These are phyloP conservation scores for Ciona savignyi DNA, from an alignment of 23 tunicate species.

Conservation along the genomic window DNA sequence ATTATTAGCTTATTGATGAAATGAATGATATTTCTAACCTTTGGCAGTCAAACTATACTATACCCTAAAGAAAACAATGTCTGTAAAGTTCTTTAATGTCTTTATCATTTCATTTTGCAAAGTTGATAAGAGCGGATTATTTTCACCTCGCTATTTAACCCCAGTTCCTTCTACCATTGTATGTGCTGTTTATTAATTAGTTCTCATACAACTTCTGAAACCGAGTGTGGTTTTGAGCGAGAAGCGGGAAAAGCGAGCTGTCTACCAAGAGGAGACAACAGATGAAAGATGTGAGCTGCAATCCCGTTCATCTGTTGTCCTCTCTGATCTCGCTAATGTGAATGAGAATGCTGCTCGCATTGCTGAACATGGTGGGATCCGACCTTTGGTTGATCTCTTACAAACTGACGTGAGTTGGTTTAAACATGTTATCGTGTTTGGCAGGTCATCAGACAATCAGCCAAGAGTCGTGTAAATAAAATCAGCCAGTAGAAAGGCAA, in stretches of 20 bases:
- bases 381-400: conserved; percentile 71
- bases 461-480: neutral
- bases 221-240: conserved; percentile 6
- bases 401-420: conserved; percentile 56
- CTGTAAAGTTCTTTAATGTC: too few species aligned
- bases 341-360: conserved; percentile 51
- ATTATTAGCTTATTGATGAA: too few species aligned
- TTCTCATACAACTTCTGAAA: conserved; percentile 39
- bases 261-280: neutral
- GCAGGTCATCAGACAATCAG: neutral
- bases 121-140: too few species aligned
- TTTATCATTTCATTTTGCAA: neutral
- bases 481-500: neutral
- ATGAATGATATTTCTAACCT: too few species aligned
- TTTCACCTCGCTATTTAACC: too few species aligned
- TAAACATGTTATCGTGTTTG: neutral
- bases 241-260: neutral
- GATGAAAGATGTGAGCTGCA: conserved; percentile 73
- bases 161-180: neutral
- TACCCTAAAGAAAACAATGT: too few species aligned
- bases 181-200: neutral
- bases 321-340: conserved; percentile 74
- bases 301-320: conserved; percentile 90
- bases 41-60: too few species aligned
- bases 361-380: conserved; percentile 75